phyloP scores from a whole-genome alignment of 1,140 invertebrate genomes.

The Trachymyrmex cornetzi region DNA sequence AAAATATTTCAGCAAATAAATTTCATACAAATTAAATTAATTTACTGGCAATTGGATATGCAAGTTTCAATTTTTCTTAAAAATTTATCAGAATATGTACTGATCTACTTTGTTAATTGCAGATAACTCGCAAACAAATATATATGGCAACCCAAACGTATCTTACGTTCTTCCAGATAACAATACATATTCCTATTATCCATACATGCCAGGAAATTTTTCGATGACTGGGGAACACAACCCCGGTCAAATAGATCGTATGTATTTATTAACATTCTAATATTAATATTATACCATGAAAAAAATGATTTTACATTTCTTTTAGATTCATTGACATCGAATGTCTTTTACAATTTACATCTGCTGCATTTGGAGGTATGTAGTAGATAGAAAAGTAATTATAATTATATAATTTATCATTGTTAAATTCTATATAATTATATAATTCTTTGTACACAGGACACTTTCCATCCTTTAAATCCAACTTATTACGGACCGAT shows the following conservation, averaged over 20 bases:
- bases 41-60: not conserved
- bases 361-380: conserved; percentile 76
- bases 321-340: conserved; percentile 88
- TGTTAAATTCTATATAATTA: not conserved
- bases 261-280: conserved; percentile 14
- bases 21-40: not conserved
- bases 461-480: conserved; percentile 23
- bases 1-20: not conserved
- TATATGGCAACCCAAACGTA: not conserved
- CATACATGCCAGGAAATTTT: conserved; percentile 28
- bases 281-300: conserved; percentile 80
- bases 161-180: conserved; percentile 1
- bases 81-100: not conserved
- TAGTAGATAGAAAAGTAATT: conserved; percentile 36
- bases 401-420: conserved; percentile 32
- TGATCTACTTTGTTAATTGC: not conserved
- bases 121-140: conserved; percentile 24
- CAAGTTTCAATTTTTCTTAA: not conserved
- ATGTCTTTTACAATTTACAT: conserved; percentile 90
- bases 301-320: conserved; percentile 73
- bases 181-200: not conserved
- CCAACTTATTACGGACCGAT: conserved; percentile 37
- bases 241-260: conserved; percentile 55
- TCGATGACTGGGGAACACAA: conserved; percentile 11
- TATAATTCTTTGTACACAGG: not conserved